These are phyloP conservation scores for Nineta flava DNA, from an alignment of 2,888 invertebrate species.

Conservation along the genomic window DNA sequence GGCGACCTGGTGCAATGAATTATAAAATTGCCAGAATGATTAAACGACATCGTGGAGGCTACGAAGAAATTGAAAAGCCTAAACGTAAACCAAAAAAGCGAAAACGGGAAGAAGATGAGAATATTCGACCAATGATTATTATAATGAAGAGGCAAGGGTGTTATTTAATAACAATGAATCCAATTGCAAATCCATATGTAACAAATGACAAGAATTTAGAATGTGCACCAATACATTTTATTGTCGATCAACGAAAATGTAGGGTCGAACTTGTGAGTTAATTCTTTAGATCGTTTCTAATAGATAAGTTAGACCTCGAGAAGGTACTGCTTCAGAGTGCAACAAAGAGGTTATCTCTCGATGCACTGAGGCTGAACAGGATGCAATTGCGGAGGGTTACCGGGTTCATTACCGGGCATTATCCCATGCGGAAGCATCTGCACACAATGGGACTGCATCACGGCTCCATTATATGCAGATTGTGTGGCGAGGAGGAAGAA, in stretches of 20 bases:
- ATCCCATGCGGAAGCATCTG: too few species aligned
- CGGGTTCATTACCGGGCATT: too few species aligned
- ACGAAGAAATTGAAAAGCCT: conserved; percentile 20
- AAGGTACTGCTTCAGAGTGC: too few species aligned
- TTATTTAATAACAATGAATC: conserved; percentile 49
- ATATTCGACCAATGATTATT: conserved; percentile 39
- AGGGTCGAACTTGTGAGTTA: background rate
- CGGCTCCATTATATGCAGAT: too few species aligned
- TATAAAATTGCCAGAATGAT: conserved; percentile 17
- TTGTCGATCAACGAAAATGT: conserved; percentile 42
- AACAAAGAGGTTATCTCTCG: too few species aligned
- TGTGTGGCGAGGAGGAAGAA: too few species aligned
- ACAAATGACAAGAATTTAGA: conserved; percentile 38
- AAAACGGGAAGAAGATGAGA: conserved; percentile 21
- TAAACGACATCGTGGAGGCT: conserved; percentile 20
- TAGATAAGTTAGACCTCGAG: too few species aligned
- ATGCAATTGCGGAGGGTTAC: too few species aligned
- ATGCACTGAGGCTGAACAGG: too few species aligned
- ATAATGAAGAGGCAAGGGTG: conserved; percentile 48
- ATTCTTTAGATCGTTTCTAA: too few species aligned
- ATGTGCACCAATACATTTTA: conserved; percentile 50
- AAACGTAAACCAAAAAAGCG: conserved; percentile 26
- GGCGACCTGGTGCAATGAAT: conserved; percentile 38
- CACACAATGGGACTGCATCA: too few species aligned
- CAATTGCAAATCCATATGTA: conserved; percentile 41